Percentiles rank a stretch among this genome's conserved stretches.
phyloP scores from a whole-genome alignment of 2,113 vertebrate species.

The Forbesichthys papilliferus region DNA sequence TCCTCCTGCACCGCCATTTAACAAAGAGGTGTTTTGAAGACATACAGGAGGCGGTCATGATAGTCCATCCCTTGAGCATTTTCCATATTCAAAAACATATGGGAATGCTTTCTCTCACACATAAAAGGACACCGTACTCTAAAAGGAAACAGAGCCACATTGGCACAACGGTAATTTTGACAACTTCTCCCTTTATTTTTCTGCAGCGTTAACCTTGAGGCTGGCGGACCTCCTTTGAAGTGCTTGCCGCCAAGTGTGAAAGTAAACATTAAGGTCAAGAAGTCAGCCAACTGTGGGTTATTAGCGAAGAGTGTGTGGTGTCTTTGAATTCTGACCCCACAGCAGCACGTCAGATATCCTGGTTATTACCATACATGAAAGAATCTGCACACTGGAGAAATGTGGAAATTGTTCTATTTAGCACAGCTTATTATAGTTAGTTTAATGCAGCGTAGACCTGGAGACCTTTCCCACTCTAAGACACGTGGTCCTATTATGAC shows the following conservation, averaged over 20 bases:
- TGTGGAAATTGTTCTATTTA: background rate
- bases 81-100: constrained; percentile 86
- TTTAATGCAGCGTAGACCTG: background rate
- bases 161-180: constrained; percentile 79
- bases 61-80: constrained; percentile 82
- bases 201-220: constrained; percentile 72
- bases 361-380: background rate
- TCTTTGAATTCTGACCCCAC: constrained; percentile 48
- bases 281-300: constrained; percentile 60
- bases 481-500: background rate
- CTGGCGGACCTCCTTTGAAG: constrained; percentile 67
- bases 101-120: constrained; percentile 86
- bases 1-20: constrained; percentile 74
- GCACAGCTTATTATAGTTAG: background rate
- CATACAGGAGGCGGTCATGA: constrained; percentile 64
- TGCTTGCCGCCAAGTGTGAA: constrained; percentile 41
- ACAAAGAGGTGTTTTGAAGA: constrained; percentile 84
- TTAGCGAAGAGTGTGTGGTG: constrained; percentile 58
- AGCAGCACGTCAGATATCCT: no score
- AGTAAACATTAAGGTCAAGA: constrained; percentile 60
- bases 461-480: background rate
- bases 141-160: constrained; percentile 75
- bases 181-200: constrained; percentile 76
- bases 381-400: constrained; percentile 5
- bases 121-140: constrained; percentile 76